phyloP scores from a whole-genome alignment of 2,888 invertebrate genomes.

The Drosophila mettleri region DNA sequence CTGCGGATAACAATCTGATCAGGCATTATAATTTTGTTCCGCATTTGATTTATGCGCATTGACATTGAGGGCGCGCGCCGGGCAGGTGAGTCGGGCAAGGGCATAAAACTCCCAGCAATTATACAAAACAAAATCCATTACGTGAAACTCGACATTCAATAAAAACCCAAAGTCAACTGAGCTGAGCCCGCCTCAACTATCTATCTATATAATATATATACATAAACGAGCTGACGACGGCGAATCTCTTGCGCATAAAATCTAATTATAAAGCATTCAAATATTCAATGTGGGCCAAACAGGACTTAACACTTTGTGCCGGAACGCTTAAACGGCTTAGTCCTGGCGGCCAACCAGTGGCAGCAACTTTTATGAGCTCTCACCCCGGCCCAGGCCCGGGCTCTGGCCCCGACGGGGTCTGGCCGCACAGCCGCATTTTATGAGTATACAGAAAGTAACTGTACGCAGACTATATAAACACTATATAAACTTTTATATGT shows the following conservation, averaged over 20 bases:
- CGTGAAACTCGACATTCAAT: constrained; percentile 63
- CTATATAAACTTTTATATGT: neutral
- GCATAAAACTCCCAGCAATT: constrained; percentile 66
- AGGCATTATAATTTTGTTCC: constrained; percentile 12
- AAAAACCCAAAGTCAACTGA: constrained; percentile 69
- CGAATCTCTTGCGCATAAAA: constrained; percentile 33
- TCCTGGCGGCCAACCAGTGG: constrained; percentile 23
- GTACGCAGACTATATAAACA: neutral
- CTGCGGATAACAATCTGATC: constrained; percentile 45
- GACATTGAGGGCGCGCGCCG: constrained; percentile 24
- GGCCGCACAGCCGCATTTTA: neutral
- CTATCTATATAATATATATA: neutral
- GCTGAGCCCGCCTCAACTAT: constrained; percentile 43
- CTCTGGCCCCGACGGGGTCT: too few species aligned
- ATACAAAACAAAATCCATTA: constrained; percentile 55
- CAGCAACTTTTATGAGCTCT: constrained; percentile 65
- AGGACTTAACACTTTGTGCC: constrained; percentile 74
- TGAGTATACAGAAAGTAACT: neutral
- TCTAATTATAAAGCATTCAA: constrained; percentile 78
- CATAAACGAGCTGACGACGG: constrained; percentile 30
- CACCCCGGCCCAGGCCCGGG: neutral
- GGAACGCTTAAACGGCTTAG: constrained; percentile 73
- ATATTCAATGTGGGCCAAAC: constrained; percentile 33
- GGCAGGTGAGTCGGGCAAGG: constrained; percentile 21
- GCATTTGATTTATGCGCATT: constrained; percentile 47